Evolutionary conservation across 2,797 vertebrate genomes (phyloP).

Genomic region (Dryobates pubescens): DNA sequence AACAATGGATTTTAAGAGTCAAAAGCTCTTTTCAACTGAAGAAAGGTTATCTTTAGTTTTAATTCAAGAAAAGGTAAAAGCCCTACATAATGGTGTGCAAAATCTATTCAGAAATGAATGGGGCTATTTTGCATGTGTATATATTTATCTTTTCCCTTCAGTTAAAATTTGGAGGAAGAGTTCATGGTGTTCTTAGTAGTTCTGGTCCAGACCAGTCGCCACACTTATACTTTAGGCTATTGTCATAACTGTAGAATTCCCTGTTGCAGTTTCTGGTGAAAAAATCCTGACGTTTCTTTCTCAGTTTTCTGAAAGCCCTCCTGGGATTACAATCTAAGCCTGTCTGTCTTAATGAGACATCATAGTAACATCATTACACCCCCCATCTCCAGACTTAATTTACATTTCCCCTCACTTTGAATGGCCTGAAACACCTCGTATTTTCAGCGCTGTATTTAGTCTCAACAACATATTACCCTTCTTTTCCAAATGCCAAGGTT

Average conservation of each 20-base stretch:
- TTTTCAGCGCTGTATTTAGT: not conserved
- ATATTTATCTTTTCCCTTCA: not conserved
- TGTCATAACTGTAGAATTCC: constrained; percentile 28
- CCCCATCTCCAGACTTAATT: not conserved
- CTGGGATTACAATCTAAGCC: constrained; percentile 8
- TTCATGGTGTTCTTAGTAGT: not conserved
- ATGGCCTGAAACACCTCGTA: not conserved
- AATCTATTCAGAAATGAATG: not conserved
- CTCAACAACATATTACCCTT: not conserved
- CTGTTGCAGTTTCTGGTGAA: constrained; percentile 25
- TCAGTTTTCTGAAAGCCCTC: constrained; percentile 11
- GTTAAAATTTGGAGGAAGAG: not conserved
- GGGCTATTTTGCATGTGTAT: not conserved
- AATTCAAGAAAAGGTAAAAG: not conserved
- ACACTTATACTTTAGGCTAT: not conserved
- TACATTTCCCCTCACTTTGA: not conserved
- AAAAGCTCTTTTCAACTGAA: not conserved
- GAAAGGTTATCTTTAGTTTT: not conserved
- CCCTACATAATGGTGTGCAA: not conserved
- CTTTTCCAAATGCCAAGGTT: not conserved
- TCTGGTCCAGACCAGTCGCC: constrained; percentile 13
- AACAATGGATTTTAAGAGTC: not conserved
- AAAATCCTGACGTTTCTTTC: not conserved
- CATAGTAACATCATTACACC: not conserved
- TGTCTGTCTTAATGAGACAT: not conserved